phyloP scores from a whole-genome alignment of 2,888 invertebrate species.

The Calliphora vomitoria region DNA sequence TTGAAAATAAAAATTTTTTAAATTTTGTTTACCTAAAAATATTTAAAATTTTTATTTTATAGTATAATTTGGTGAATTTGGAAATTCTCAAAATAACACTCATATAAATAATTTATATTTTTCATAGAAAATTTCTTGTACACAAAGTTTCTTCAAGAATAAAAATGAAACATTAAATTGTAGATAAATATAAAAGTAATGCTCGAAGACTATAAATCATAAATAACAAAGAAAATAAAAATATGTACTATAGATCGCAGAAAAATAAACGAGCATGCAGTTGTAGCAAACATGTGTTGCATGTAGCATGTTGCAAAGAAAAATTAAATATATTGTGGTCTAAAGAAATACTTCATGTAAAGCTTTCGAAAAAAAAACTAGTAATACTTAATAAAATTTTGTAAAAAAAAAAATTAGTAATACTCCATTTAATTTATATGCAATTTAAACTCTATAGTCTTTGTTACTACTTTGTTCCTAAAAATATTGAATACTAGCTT shows the following conservation, averaged over 20 bases:
- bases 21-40: too few species aligned
- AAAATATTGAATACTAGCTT: too few species aligned
- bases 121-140: constrained; percentile 5
- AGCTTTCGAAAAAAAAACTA: not conserved
- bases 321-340: not conserved
- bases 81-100: constrained; percentile 21
- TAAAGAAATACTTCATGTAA: not conserved
- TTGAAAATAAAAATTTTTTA: too few species aligned
- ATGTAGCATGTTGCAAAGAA: not conserved
- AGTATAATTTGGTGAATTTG: too few species aligned
- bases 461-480: too few species aligned
- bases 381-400: too few species aligned
- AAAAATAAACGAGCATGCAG: constrained; percentile 28
- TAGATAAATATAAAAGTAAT: constrained; percentile 58
- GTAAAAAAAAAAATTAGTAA: too few species aligned
- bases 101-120: constrained; percentile 25
- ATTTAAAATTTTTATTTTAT: too few species aligned
- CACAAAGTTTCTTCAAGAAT: not conserved
- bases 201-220: constrained; percentile 63
- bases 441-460: too few species aligned
- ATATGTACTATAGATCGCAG: not conserved
- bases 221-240: constrained; percentile 31
- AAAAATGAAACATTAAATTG: constrained; percentile 5
- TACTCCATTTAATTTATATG: too few species aligned
- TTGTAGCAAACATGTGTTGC: constrained; percentile 33